Evolutionary conservation across 2,888 invertebrate genomes (phyloP).

Genomic region (Escarpia spicata): DNA sequence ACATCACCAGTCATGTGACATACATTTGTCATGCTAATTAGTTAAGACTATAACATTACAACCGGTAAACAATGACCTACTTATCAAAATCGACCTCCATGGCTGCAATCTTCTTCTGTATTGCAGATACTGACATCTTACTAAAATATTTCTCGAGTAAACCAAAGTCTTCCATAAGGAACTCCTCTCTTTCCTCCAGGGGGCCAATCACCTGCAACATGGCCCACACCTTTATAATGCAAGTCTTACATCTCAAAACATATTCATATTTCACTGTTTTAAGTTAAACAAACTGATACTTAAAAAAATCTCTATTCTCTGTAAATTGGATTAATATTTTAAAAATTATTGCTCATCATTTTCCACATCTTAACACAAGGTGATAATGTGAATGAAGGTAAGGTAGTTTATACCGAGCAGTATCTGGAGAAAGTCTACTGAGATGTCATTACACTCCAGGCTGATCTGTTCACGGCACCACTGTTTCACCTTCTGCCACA

Average conservation of each 20-base stretch:
- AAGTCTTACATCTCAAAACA: background rate
- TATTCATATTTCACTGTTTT: too few species aligned
- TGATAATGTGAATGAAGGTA: too few species aligned
- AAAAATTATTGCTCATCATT: too few species aligned
- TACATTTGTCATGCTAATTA: background rate
- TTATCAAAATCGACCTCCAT: background rate
- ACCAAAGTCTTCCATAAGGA: slow-evolving; percentile 87
- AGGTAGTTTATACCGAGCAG: too few species aligned
- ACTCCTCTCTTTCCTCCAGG: slow-evolving; percentile 77
- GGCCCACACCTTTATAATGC: slow-evolving; percentile 14
- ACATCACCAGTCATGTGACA: background rate
- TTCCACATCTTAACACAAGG: too few species aligned
- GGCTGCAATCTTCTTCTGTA: slow-evolving; percentile 40
- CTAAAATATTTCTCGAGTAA: slow-evolving; percentile 77
- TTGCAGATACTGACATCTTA: slow-evolving; percentile 51
- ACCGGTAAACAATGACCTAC: background rate
- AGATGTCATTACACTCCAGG: too few species aligned
- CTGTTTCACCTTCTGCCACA: too few species aligned
- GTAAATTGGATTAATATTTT: too few species aligned
- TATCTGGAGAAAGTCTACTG: too few species aligned
- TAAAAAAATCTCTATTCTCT: too few species aligned
- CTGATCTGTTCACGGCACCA: too few species aligned
- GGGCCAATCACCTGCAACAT: slow-evolving; percentile 76
- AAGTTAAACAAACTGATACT: too few species aligned
- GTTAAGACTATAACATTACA: background rate